These are phyloP conservation scores for Amphilophus citrinellus DNA, from an alignment of 2,113 vertebrate species.

Conservation along the genomic window DNA sequence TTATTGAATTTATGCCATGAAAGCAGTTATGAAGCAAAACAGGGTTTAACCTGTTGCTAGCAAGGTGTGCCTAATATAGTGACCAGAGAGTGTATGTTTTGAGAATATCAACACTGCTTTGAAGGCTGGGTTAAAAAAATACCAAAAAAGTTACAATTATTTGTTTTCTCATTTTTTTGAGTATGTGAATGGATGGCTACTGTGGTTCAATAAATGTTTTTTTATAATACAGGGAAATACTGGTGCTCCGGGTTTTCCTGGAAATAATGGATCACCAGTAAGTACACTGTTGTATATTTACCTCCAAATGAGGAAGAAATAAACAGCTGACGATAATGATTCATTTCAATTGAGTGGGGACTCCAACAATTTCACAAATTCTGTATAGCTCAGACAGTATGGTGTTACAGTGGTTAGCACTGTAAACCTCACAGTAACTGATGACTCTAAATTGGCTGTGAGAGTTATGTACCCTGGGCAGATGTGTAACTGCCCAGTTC, in stretches of 20 bases:
- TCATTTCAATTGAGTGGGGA: conserved; percentile 1
- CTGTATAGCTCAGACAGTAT: not conserved
- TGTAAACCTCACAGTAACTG: not conserved
- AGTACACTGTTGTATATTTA: conserved; percentile 58
- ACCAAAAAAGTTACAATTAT: not conserved
- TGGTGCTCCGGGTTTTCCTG: conserved; percentile 86
- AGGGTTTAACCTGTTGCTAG: too few species aligned
- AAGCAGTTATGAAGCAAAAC: not conserved
- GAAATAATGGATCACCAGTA: conserved; percentile 85
- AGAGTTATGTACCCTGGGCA: not conserved
- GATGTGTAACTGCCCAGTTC: not conserved
- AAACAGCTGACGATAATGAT: not conserved
- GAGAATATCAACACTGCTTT: not conserved
- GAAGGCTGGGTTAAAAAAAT: not conserved
- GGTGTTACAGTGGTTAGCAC: too few species aligned
- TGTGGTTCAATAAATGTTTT: not conserved
- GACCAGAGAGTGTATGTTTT: too few species aligned
- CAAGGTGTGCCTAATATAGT: too few species aligned
- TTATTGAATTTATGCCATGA: not conserved
- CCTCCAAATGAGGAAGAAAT: not conserved
- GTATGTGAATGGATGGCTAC: not conserved
- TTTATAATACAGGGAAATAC: conserved; percentile 80
- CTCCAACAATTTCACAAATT: not conserved
- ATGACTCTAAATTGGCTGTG: not conserved
- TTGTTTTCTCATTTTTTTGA: not conserved